Base-by-base conservation (phyloP, 2,113 vertebrate species). In the Lycaon pictus region DNA sequence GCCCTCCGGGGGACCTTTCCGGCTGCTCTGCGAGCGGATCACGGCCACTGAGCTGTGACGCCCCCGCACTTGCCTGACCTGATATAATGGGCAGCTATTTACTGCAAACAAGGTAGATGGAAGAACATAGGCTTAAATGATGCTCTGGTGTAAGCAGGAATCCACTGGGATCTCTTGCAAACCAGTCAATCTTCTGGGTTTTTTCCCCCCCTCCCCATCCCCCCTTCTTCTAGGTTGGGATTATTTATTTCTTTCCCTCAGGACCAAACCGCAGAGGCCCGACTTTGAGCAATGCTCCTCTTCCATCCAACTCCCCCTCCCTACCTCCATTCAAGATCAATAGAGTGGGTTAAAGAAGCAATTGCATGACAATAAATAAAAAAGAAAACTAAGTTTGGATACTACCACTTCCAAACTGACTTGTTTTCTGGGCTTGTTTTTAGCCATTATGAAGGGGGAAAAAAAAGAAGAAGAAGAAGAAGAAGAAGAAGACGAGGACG, bases 51-150 rank as follows among this genome's bases (percentile, higher is more conserved):
- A 99, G 98, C 98, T 99, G 98, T 98, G 99, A 99, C 95, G 97
- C 98, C 98, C 98, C 87, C 6, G 97, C 9, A 80, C 98, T 98
- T 90, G 98, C 98, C 99, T 99, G 99, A 99, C 98, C 99, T 97
- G 98, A 99, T 98, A 99, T 99, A 99, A 99, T 99, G 99, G 99
- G 99, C 98, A 98, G 99, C 99, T 99, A 98, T 99, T 99, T 99
- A 99, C 98, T 99, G 98, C 99, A 99, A 99, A 99, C 99, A 99
- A 99, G 98, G 98, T 98, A 98, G 98, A 99, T 99, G 98, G 98
- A 98, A 98, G 98, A 99, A 99, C 99, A 99, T 95, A 98, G 98
- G 98, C 98, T 98, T 98, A 99, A 99, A 99, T 99, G 99, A 99
- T 99, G 98, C 98, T 99, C 98, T 98, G 96, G 98, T 99, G 98